phyloP scores from a whole-genome alignment of 2,797 vertebrate species.

The Pipistrellus nathusii region DNA sequence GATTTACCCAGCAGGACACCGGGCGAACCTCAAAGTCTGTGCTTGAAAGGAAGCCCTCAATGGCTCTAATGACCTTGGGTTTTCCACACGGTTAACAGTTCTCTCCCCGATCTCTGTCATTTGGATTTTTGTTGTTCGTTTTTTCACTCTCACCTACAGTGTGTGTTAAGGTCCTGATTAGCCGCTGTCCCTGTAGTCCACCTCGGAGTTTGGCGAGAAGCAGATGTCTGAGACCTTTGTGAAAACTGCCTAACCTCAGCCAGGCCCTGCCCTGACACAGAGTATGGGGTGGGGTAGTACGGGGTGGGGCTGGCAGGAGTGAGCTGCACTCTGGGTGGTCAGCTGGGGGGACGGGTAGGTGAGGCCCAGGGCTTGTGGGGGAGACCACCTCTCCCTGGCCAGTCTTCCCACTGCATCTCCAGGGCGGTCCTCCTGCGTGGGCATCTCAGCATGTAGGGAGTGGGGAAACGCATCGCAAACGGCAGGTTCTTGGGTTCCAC shows the following conservation, averaged over 20 bases:
- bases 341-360: not conserved
- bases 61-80: not conserved
- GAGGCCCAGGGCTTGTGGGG: too few relatives aligned
- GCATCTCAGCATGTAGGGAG: fast-evolving
- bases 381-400: not conserved
- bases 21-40: not conserved
- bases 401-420: not conserved
- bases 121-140: not conserved
- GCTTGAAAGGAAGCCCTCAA: not conserved
- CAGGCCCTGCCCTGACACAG: not conserved
- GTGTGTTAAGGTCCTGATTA: not conserved
- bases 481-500: not conserved
- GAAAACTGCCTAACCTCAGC: not conserved
- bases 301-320: not conserved
- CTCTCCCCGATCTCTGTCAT: not conserved
- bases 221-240: not conserved
- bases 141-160: not conserved
- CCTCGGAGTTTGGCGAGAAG: not conserved
- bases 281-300: not conserved
- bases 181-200: not conserved
- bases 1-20: not conserved
- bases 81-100: not conserved
- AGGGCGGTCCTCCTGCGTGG: not conserved
- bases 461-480: not conserved
- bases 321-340: not conserved